Conservation (phyloP, 2,113 vertebrate genomes). For the Lipophrys pholis region DNA sequence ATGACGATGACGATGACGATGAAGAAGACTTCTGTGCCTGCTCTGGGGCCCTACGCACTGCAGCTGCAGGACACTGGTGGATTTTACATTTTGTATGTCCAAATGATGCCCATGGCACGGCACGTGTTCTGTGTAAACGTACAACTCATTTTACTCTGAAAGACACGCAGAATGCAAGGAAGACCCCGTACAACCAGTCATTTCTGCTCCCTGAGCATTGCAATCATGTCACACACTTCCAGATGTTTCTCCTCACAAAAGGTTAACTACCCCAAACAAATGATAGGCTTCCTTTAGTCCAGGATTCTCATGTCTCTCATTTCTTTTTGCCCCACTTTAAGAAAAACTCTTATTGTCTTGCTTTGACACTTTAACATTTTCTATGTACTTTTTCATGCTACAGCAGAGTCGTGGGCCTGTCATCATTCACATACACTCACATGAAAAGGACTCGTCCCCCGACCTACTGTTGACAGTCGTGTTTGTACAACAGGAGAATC, state of each 20-base stretch:
- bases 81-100: too few relatives aligned
- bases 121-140: too few relatives aligned
- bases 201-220: constrained; percentile 48
- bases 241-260: constrained; percentile 45
- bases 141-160: constrained; percentile 17
- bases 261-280: constrained; percentile 11
- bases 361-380: not conserved
- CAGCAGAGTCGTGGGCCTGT: not conserved
- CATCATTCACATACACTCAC: not conserved
- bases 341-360: not conserved
- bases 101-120: too few relatives aligned
- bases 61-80: too few relatives aligned
- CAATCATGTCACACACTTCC: constrained; percentile 24
- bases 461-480: constrained; percentile 14
- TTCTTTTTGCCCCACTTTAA: not conserved
- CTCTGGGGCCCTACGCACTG: too few relatives aligned
- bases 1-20: too few relatives aligned
- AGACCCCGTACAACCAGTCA: constrained; percentile 32
- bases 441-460: not conserved
- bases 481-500: constrained; percentile 23
- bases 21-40: too few relatives aligned
- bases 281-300: constrained; percentile 11
- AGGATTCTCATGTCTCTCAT: not conserved
- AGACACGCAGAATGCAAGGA: constrained; percentile 39
- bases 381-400: not conserved